These are phyloP conservation scores for Mungos mungo DNA, from an alignment of 2,113 vertebrate genomes.

Conservation along the genomic window DNA sequence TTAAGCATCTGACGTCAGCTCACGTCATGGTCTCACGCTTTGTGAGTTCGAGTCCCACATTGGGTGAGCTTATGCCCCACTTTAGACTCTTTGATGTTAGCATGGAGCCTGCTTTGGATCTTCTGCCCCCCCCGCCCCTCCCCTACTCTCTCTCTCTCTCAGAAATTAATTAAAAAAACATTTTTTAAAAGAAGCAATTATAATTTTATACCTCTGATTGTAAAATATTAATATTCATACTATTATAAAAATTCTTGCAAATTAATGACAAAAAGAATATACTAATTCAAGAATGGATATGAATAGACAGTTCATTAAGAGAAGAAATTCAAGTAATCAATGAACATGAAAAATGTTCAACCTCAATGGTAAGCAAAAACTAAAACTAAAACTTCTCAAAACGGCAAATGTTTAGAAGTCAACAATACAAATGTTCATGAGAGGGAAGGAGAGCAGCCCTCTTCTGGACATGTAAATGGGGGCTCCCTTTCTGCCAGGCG, in stretches of 20 bases:
- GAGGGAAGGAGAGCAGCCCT: background rate
- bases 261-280: constrained; percentile 19
- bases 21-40: no score
- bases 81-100: no score
- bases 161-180: no score
- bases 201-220: constrained; percentile 5
- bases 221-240: constrained; percentile 40
- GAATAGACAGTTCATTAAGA: constrained; percentile 11
- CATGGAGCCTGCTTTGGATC: no score
- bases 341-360: constrained; percentile 31
- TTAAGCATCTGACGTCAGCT: no score
- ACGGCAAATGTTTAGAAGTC: constrained; percentile 24
- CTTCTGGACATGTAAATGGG: background rate
- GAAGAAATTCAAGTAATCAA: constrained; percentile 38
- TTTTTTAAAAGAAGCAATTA: background rate
- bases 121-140: no score
- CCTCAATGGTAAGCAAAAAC: constrained; percentile 9
- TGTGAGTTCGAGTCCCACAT: no score
- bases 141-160: no score
- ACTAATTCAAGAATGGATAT: background rate
- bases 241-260: background rate
- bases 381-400: constrained; percentile 42
- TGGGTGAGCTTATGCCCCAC: no score
- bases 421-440: background rate
- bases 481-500: background rate